These are phyloP conservation scores for Oncopodura yosiiana DNA, from an alignment of 1,140 invertebrate species.

Conservation along the genomic window DNA sequence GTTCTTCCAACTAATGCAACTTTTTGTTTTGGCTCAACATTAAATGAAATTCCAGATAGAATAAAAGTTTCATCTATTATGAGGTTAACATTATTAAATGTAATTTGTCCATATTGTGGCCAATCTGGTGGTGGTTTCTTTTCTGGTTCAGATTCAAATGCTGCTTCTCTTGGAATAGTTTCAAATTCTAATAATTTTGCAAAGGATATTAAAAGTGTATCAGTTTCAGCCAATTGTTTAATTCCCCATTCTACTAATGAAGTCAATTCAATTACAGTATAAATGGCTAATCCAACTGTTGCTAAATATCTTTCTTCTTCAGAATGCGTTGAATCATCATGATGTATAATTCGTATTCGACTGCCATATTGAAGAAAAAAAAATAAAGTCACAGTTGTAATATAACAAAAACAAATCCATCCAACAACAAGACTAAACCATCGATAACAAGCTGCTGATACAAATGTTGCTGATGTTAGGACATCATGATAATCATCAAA, in stretches of 20 bases:
- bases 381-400: neutral
- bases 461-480: neutral
- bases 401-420: neutral
- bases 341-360: conserved; percentile 1
- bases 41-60: neutral
- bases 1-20: conserved; percentile 18
- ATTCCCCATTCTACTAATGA: neutral
- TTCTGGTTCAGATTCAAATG: neutral
- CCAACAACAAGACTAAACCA: neutral
- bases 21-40: conserved; percentile 2
- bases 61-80: neutral
- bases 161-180: neutral
- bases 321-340: conserved; percentile 1
- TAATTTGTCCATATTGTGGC: conserved; percentile 4
- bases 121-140: neutral
- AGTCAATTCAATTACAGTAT: neutral
- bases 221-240: neutral
- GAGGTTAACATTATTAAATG: neutral
- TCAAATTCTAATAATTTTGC: conserved; percentile 10
- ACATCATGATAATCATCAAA: conserved; percentile 1
- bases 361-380: neutral
- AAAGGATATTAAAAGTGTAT: conserved; percentile 8
- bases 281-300: conserved; percentile 2
- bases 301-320: neutral
- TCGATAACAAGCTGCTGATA: neutral